Evolutionary conservation across 2,797 vertebrate species (phyloP).

Genomic region (Apodemus agrarius): DNA sequence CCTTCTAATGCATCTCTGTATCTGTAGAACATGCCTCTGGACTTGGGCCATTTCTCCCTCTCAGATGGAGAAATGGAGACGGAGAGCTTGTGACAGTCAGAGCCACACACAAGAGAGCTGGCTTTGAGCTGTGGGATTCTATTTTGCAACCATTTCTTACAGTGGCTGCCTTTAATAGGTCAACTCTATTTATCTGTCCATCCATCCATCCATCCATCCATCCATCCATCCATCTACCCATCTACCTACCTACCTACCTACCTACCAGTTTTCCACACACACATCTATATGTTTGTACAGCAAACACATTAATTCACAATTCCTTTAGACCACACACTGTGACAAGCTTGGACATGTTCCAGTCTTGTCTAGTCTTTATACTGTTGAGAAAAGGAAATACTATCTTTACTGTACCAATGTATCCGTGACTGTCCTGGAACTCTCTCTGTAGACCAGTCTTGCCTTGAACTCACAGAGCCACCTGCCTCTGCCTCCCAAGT

Average conservation of each 20-base stretch:
- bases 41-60: not conserved
- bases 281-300: not conserved
- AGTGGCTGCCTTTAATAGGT: not conserved
- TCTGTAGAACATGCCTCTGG: not conserved
- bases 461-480: not conserved
- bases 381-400: not conserved
- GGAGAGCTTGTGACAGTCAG: not conserved
- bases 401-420: not conserved
- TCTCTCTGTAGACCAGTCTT: not conserved
- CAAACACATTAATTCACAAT: not conserved
- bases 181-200: not conserved
- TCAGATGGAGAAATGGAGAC: slow-evolving; percentile 5
- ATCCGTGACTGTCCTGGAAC: not conserved
- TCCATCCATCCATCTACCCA: not conserved
- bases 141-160: not conserved
- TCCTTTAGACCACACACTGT: slow-evolving; percentile 22
- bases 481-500: not conserved
- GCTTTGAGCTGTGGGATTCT: not conserved
- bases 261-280: not conserved
- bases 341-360: not conserved
- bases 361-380: not conserved
- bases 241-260: not conserved
- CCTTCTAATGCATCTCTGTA: not conserved
- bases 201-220: not conserved
- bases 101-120: not conserved